Evolutionary conservation across 2,888 invertebrate genomes (phyloP).

Genomic region (Diadromus collaris): DNA sequence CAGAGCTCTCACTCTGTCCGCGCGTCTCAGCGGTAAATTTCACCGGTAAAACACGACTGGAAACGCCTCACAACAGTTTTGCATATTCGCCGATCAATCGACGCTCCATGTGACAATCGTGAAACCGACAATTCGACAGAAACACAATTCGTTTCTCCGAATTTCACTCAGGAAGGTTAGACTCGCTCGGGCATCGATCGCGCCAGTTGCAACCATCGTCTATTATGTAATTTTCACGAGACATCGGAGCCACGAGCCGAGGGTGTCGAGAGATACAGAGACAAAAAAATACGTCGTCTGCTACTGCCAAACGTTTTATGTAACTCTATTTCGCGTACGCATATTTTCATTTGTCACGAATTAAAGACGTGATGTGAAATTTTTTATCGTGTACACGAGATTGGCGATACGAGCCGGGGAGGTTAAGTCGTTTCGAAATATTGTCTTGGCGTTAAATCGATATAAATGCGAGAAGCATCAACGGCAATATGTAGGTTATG

Average conservation of each 20-base stretch:
- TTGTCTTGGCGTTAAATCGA: neutral
- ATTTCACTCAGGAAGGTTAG: conserved; percentile 5
- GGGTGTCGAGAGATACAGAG: conserved; percentile 14
- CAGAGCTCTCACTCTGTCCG: neutral
- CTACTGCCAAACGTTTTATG: conserved; percentile 55
- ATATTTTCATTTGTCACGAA: neutral
- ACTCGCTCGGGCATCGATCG: conserved; percentile 37
- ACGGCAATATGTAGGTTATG: conserved; percentile 35
- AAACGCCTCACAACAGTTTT: neutral
- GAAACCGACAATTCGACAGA: neutral
- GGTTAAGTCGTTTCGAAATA: conserved; percentile 1
- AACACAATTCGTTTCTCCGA: neutral
- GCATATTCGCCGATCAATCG: neutral
- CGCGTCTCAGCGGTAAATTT: neutral
- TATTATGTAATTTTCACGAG: conserved; percentile 57
- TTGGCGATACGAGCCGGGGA: neutral
- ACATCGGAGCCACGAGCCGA: conserved; percentile 33
- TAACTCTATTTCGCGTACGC: conserved; percentile 17
- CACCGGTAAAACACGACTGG: neutral
- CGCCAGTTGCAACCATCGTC: conserved; percentile 20
- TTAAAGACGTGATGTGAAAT: neutral
- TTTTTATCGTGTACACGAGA: neutral
- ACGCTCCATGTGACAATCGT: neutral
- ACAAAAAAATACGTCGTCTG: conserved; percentile 42
- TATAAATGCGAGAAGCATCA: neutral